Evolutionary conservation across 2,888 invertebrate species (phyloP).

Genomic region (Amblyteles armatorius): DNA sequence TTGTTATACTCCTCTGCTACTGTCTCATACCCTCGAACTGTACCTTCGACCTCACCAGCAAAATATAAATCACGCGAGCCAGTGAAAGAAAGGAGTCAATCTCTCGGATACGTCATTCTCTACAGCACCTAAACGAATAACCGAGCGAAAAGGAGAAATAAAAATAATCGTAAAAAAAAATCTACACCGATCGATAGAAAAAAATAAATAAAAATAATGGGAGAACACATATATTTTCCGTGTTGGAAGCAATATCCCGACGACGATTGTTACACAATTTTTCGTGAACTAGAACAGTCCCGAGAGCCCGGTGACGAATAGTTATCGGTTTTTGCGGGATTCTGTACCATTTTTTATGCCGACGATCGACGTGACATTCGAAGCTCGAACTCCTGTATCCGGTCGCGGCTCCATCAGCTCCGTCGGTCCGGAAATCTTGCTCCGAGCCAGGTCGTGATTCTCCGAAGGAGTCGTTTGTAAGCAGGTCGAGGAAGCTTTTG

Average conservation of each 20-base stretch:
- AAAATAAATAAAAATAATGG: constrained; percentile 77
- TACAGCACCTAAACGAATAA: constrained; percentile 32
- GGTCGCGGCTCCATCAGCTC: constrained; percentile 43
- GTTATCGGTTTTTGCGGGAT: constrained; percentile 13
- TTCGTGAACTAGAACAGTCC: constrained; percentile 6
- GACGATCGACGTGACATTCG: constrained; percentile 18
- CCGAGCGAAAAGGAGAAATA: constrained; percentile 85
- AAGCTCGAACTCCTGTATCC: constrained; percentile 21
- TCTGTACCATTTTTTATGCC: constrained; percentile 30
- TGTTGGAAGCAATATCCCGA: constrained; percentile 27
- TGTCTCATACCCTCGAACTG: constrained; percentile 5
- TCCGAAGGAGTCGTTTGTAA: constrained; percentile 59
- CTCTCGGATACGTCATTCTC: constrained; percentile 70
- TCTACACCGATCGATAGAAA: constrained; percentile 82
- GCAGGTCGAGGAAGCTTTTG: constrained; percentile 59
- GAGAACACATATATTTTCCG: constrained; percentile 61
- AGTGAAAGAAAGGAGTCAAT: constrained; percentile 87
- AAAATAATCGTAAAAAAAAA: constrained; percentile 24
- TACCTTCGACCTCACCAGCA: constrained; percentile 76
- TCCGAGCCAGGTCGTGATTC: constrained; percentile 58
- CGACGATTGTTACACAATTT: constrained; percentile 16
- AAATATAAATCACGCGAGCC: constrained; percentile 70
- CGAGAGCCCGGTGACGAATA: constrained; percentile 4
- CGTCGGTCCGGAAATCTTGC: constrained; percentile 50
- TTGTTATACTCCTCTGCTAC: constrained; percentile 54